These are phyloP conservation scores for Danaus plexippus DNA, from an alignment of 1,140 invertebrate species.

Conservation along the genomic window DNA sequence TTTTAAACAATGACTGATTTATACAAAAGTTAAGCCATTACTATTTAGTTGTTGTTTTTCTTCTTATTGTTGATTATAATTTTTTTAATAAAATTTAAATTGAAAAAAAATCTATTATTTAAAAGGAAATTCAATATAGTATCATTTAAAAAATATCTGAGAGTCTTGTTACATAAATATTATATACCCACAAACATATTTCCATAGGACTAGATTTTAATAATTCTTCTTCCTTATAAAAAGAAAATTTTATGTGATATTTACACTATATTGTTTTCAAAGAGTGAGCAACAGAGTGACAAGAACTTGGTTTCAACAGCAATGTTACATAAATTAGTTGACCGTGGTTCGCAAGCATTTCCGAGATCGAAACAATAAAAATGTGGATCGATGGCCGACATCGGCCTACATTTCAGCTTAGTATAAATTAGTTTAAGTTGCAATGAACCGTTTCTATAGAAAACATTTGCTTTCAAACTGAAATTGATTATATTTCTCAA, in stretches of 20 bases:
- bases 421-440: constrained; percentile 52
- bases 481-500: constrained; percentile 50
- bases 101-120: neutral
- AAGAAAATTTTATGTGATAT: too few species aligned
- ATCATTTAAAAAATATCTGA: too few species aligned
- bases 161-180: too few species aligned
- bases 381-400: constrained; percentile 55
- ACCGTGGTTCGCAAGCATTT: constrained; percentile 48
- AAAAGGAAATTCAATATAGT: too few species aligned
- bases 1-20: constrained; percentile 19
- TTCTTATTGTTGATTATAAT: constrained; percentile 48
- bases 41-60: constrained; percentile 30
- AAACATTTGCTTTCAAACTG: constrained; percentile 41
- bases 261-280: too few species aligned
- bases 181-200: too few species aligned
- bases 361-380: constrained; percentile 55
- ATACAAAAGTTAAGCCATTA: constrained; percentile 34
- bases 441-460: constrained; percentile 55
- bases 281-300: too few species aligned
- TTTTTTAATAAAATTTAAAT: constrained; percentile 35
- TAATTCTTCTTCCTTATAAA: too few species aligned
- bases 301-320: constrained; percentile 40
- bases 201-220: too few species aligned
- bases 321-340: constrained; percentile 60
- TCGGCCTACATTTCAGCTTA: constrained; percentile 48